These are phyloP conservation scores for Cetonia aurata DNA, from an alignment of 2,888 invertebrate species.

Conservation along the genomic window DNA sequence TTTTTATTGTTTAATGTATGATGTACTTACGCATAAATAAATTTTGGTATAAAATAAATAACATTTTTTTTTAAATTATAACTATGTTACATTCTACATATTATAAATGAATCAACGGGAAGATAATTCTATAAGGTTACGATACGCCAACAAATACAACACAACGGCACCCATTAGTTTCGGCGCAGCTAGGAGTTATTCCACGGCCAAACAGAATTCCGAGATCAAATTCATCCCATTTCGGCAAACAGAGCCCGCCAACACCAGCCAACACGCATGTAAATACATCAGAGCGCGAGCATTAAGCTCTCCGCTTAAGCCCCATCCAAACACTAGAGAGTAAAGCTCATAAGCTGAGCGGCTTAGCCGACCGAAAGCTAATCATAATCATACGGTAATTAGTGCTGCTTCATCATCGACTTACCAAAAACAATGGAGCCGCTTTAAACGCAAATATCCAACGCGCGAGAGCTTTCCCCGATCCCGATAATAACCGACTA, in stretches of 20 bases:
- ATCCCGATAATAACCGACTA: constrained; percentile 23
- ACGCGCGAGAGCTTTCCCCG: constrained; percentile 22
- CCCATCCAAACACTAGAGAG: constrained; percentile 63
- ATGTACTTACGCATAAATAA: too few species aligned
- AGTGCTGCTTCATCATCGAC: constrained; percentile 57
- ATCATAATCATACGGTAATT: constrained; percentile 67
- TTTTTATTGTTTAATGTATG: too few species aligned
- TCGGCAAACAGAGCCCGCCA: constrained; percentile 44
- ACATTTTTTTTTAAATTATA: too few species aligned
- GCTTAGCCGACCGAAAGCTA: constrained; percentile 66
- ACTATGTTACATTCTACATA: too few species aligned
- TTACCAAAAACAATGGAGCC: constrained; percentile 45
- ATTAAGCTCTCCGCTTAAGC: constrained; percentile 62
- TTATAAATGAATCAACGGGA: too few species aligned
- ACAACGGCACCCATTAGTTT: constrained; percentile 20
- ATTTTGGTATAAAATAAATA: too few species aligned
- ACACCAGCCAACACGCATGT: constrained; percentile 47
- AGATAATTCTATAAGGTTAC: too few species aligned
- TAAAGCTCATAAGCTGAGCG: constrained; percentile 65
- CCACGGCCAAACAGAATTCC: constrained; percentile 31
- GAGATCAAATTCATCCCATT: constrained; percentile 46
- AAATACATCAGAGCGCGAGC: constrained; percentile 60
- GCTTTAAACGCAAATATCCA: constrained; percentile 43
- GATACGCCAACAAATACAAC: too few species aligned
- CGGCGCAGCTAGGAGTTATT: constrained; percentile 25